These are phyloP conservation scores for Phaethornis superciliosus DNA, from an alignment of 2,113 vertebrate species.

Conservation along the genomic window DNA sequence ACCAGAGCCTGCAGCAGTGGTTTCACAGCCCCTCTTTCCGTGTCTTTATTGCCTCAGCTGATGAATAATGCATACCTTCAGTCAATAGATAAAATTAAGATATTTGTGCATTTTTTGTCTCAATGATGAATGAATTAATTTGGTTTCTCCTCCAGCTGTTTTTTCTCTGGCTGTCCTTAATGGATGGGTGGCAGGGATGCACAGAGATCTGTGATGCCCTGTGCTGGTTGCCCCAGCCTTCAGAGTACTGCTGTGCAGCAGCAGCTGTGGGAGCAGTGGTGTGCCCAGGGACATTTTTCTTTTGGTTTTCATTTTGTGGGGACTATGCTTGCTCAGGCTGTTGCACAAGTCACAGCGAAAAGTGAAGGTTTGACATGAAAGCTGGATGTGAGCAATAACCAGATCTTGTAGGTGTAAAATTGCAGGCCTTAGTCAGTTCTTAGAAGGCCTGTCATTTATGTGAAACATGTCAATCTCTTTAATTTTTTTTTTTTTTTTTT, in stretches of 20 bases:
- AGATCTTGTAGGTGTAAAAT: background rate
- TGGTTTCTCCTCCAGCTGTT: constrained; percentile 12
- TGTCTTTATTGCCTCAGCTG: constrained; percentile 39
- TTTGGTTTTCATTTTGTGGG: background rate
- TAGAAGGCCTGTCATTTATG: background rate
- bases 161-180: background rate
- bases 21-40: constrained; percentile 53
- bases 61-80: constrained; percentile 69
- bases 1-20: background rate
- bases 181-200: background rate
- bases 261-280: background rate
- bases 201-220: background rate
- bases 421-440: background rate
- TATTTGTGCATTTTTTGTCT: constrained; percentile 72
- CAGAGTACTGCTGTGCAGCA: background rate
- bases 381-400: background rate
- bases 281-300: background rate
- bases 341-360: background rate
- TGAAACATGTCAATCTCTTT: background rate
- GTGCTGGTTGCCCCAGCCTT: background rate
- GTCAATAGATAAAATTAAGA: constrained; percentile 73
- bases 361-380: background rate
- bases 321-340: background rate
- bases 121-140: constrained; percentile 74
- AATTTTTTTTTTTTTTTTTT: background rate